A percentile compares a stretch with the other conserved stretches of the same genome.
phyloP scores from a whole-genome alignment of 2,113 vertebrate genomes.

The Mugil cephalus region DNA sequence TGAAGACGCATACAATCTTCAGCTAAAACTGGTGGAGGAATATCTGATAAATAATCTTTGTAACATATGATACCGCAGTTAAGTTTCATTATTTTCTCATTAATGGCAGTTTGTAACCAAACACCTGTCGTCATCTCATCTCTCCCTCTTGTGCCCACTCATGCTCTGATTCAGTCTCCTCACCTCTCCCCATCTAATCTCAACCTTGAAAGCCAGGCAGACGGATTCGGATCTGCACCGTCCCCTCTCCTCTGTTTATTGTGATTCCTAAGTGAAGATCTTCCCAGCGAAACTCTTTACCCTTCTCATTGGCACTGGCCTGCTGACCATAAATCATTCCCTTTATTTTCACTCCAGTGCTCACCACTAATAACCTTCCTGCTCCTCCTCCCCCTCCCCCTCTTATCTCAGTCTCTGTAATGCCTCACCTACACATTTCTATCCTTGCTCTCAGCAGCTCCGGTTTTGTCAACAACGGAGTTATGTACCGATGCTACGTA shows the following conservation, averaged over 20 bases:
- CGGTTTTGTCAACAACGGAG: constrained; percentile 8
- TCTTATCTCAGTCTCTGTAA: constrained; percentile 21
- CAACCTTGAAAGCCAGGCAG: not conserved
- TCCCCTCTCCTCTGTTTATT: constrained; percentile 1
- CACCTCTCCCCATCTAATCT: not conserved
- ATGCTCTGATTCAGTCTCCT: not conserved
- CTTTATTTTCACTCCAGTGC: constrained; percentile 27
- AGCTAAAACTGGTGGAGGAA: not conserved
- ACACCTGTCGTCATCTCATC: not conserved
- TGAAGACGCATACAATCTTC: not conserved
- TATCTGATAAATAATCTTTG: not conserved
- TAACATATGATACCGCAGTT: not conserved
- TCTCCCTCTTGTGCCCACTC: not conserved
- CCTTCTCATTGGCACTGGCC: not conserved
- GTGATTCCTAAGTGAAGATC: constrained; percentile 10
- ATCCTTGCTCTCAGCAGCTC: not conserved
- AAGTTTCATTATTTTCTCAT: not conserved
- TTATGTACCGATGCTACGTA: not conserved
- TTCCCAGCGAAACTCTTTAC: not conserved
- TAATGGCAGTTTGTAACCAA: not conserved
- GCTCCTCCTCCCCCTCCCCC: constrained; percentile 11
- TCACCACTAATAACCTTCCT: constrained; percentile 21
- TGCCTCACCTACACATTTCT: constrained; percentile 24
- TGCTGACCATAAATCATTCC: constrained; percentile 33
- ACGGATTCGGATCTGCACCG: not conserved